These are phyloP conservation scores for Cepphus grylle DNA, from an alignment of 2,113 vertebrate species.

Conservation along the genomic window DNA sequence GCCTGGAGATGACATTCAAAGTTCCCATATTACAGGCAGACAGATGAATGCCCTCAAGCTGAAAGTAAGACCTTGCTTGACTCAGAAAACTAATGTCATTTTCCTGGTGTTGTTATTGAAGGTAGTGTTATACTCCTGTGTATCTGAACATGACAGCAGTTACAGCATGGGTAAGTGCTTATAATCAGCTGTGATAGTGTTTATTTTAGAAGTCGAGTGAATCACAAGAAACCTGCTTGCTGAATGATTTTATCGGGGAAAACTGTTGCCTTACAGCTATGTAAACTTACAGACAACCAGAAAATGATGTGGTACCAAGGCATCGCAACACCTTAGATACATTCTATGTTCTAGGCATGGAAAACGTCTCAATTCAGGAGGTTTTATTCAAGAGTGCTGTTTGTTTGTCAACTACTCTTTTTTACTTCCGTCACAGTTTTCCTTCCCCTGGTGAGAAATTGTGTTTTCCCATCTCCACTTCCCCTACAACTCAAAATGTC, in stretches of 20 bases:
- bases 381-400: background rate
- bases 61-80: conserved; percentile 51
- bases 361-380: background rate
- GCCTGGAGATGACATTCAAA: conserved; percentile 46
- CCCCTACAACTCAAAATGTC: background rate
- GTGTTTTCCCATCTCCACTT: background rate
- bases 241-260: conserved; percentile 1
- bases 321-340: background rate
- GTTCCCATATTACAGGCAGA: conserved; percentile 8
- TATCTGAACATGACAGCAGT: conserved; percentile 42
- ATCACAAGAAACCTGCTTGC: conserved; percentile 16
- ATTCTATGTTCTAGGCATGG: background rate
- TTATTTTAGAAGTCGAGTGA: conserved; percentile 21
- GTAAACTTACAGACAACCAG: background rate
- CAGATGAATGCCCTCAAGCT: conserved; percentile 50
- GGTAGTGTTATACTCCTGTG: background rate
- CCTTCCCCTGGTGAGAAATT: background rate
- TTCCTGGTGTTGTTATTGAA: conserved; percentile 17
- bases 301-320: background rate
- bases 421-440: background rate
- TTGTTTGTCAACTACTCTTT: background rate
- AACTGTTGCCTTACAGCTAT: conserved; percentile 16
- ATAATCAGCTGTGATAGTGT: conserved; percentile 33
- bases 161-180: conserved; percentile 19
- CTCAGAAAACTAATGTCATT: conserved; percentile 31